These are phyloP conservation scores for Drosophila teissieri DNA, from an alignment of 1,140 invertebrate species.

Conservation along the genomic window DNA sequence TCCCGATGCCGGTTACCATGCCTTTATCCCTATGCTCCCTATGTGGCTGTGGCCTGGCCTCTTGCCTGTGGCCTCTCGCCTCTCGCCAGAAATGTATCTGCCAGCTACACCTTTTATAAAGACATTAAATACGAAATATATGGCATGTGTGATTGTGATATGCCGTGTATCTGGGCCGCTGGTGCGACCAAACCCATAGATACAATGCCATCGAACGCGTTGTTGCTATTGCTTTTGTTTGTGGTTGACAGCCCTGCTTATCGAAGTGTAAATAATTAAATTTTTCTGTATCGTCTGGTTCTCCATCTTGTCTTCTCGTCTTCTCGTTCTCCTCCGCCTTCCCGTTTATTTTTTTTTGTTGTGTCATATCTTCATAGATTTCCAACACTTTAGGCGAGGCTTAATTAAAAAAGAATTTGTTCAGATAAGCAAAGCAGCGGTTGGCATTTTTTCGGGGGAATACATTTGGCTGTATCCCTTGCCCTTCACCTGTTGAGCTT, in stretches of 20 bases:
- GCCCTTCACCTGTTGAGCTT: constrained; percentile 53
- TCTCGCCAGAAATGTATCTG: constrained; percentile 70
- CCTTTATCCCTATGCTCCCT: neutral
- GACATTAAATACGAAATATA: constrained; percentile 81
- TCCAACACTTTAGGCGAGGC: constrained; percentile 51
- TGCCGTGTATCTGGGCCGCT: constrained; percentile 65
- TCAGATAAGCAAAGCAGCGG: constrained; percentile 15
- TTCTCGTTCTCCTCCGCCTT: constrained; percentile 15
- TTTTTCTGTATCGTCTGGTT: constrained; percentile 57
- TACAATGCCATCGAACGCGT: constrained; percentile 57
- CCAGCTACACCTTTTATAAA: constrained; percentile 78
- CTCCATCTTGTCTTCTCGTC: constrained; percentile 31
- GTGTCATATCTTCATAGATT: constrained; percentile 52
- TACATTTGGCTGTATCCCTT: neutral
- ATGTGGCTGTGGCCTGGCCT: neutral
- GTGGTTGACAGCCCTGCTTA: constrained; percentile 79
- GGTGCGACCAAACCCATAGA: constrained; percentile 56
- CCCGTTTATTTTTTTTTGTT: neutral
- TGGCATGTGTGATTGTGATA: constrained; percentile 81
- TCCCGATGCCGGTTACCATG: constrained; percentile 1
- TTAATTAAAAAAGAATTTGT: constrained; percentile 32
- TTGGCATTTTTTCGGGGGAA: neutral
- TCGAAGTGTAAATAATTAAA: constrained; percentile 83
- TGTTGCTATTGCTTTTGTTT: constrained; percentile 54
- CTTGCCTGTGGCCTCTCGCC: constrained; percentile 18